Base-by-base conservation (phyloP, 2,113 vertebrate genomes). In the Chauna torquata region DNA sequence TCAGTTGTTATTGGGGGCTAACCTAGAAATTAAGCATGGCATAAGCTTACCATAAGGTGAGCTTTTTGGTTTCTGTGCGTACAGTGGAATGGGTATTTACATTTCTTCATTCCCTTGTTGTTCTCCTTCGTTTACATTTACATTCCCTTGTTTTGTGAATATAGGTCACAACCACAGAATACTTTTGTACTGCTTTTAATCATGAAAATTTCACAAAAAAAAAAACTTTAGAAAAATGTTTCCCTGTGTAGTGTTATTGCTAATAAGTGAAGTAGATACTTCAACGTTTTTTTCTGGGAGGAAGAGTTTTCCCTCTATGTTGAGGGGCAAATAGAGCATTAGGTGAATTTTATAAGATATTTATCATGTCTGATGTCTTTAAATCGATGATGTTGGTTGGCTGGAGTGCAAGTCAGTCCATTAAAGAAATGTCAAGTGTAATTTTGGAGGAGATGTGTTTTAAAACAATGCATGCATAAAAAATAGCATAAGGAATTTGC, bases 401-500 rank as follows among this genome's bases (percentile, higher is more conserved):
- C 80, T 94, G 71, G n/a, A 92, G 64, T 70, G 52, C 44, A 93
- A 90, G 78, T 74, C 82, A 77, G 71, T 94, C 83, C 84, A 88
- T 96, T 96, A 96, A 96, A 90, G 83, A 94, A 88, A 95, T 87
- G 90, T 95, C 94, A 91, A 92, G 74, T 92, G 62, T 81, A 85
- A 97, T 96, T 97, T 95, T 88, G 61, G 71, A 92, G 92, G 69
- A 94, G 72, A 90, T 80, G 82, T 84, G 55, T 96, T 97, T 95
- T 96, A 93, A 96, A 95, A 94, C 57, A 96, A 94, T 93, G 95
- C 87, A 86, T 94, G 94, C 84, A 93, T 95, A 90, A 97, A 92
- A 96, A 91, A 96, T 65, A 89, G 84, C 88, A 95, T 91, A 95
- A 95, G 92, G 76, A 91, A 89, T 95, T 95, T 96, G 85, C 95